These are phyloP conservation scores for Zaprionus taronus DNA, from an alignment of 1,140 invertebrate species.

Conservation along the genomic window DNA sequence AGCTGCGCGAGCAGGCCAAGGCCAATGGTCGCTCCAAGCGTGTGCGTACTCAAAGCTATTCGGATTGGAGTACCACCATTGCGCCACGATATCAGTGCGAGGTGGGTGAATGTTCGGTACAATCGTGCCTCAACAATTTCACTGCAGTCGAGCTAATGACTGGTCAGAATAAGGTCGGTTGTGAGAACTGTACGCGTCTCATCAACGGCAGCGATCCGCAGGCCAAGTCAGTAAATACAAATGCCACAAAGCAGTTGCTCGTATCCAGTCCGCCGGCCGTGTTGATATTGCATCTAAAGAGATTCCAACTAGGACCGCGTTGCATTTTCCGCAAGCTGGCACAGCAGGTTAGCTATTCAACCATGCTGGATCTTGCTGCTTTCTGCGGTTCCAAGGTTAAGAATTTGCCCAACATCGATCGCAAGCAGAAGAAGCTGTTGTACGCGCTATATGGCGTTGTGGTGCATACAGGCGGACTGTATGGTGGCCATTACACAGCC, in stretches of 20 bases:
- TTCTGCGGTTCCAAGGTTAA: constrained; percentile 93
- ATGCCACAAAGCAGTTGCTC: constrained; percentile 96
- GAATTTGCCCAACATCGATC: constrained; percentile 87
- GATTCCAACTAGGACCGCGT: constrained; percentile 90
- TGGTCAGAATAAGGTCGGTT: constrained; percentile 96
- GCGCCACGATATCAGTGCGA: constrained; percentile 89
- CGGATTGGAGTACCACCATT: constrained; percentile 85
- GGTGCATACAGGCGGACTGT: constrained; percentile 95
- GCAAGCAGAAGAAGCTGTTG: constrained; percentile 89
- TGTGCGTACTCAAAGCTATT: constrained; percentile 78
- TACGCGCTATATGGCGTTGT: constrained; percentile 98
- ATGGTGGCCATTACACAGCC: constrained; percentile 98
- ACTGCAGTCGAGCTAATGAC: constrained; percentile 94
- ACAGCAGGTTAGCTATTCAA: constrained; percentile 94
- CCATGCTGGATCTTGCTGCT: constrained; percentile 94
- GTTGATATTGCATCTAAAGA: constrained; percentile 97
- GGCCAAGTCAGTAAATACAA: constrained; percentile 92
- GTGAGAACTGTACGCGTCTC: constrained; percentile 94
- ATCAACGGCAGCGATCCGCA: constrained; percentile 86
- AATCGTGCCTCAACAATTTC: constrained; percentile 96
- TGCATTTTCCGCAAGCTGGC: constrained; percentile 91
- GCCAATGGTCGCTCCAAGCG: constrained; percentile 49
- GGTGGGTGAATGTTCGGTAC: constrained; percentile 92
- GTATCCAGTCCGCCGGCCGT: constrained; percentile 96
- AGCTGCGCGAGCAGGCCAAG: constrained; percentile 19